Percentiles rank a stretch among this genome's conserved stretches.
Evolutionary conservation across 2,113 vertebrate species (phyloP).

Genomic region (Numida meleagris): DNA sequence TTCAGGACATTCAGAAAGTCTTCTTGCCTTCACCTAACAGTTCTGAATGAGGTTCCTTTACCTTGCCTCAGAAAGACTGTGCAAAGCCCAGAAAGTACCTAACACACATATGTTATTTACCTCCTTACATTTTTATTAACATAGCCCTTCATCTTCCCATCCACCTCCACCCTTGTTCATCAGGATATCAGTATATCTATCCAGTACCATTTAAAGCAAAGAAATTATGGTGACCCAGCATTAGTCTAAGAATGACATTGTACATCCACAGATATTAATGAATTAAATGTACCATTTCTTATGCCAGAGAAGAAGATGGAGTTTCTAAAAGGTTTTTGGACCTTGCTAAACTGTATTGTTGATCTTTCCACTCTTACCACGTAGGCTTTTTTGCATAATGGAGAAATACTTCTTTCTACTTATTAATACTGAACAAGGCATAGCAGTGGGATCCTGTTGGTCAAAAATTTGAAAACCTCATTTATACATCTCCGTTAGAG

Average conservation of each 20-base stretch:
- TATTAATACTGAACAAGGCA: background rate
- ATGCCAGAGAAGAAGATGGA: background rate
- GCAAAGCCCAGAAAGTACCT: background rate
- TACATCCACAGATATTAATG: background rate
- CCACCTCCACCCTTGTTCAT: background rate
- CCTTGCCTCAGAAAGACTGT: background rate
- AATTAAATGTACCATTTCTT: background rate
- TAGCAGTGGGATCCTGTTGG: background rate
- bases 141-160: background rate
- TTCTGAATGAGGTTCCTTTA: background rate
- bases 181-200: background rate
- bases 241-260: background rate
- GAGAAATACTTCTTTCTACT: background rate
- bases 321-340: background rate
- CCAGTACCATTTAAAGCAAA: background rate
- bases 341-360: background rate
- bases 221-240: background rate
- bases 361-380: background rate
- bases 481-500: background rate
- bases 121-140: background rate
- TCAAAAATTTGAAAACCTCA: background rate
- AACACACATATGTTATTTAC: rapidly evolving
- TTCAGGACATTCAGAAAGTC: background rate
- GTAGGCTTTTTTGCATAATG: background rate
- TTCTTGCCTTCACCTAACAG: background rate